Evolutionary conservation across 2,113 vertebrate genomes (phyloP).

Genomic region (Anser cygnoides): DNA sequence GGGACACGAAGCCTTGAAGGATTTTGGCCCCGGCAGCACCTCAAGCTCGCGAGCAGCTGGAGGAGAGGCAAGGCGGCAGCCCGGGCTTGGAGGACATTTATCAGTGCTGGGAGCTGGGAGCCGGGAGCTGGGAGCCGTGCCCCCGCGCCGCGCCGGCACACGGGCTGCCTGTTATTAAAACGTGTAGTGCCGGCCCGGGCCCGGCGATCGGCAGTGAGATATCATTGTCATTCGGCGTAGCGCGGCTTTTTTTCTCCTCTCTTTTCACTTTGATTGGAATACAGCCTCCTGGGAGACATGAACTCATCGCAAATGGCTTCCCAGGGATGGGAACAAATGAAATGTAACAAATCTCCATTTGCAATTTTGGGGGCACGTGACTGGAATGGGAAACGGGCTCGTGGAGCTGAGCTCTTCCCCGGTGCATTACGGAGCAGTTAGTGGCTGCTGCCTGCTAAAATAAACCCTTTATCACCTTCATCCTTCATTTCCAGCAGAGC

Average conservation of each 20-base stretch:
- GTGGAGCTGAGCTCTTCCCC: slow-evolving; percentile 58
- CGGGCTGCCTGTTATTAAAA: background rate
- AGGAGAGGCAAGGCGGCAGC: background rate
- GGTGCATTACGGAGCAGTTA: background rate
- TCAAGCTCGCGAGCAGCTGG: no score
- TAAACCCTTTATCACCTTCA: slow-evolving; percentile 28
- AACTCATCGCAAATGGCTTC: slow-evolving; percentile 77
- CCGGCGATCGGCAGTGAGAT: background rate
- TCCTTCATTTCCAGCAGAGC: background rate
- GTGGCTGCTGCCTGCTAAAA: slow-evolving; percentile 23
- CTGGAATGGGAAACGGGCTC: slow-evolving; percentile 82
- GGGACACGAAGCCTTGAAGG: background rate
- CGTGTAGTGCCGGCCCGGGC: background rate
- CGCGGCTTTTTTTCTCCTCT: background rate
- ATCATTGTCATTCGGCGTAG: background rate
- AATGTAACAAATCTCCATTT: slow-evolving; percentile 92
- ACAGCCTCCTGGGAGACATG: slow-evolving; percentile 73
- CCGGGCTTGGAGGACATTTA: background rate
- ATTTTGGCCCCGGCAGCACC: no score
- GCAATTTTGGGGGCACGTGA: slow-evolving; percentile 79
- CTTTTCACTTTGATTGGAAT: slow-evolving; percentile 48
- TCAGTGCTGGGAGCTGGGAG: background rate
- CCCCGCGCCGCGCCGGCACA: background rate
- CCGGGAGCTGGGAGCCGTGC: background rate
- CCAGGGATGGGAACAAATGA: slow-evolving; percentile 84